Conservation (phyloP, 2,113 vertebrate species). For the Conger conger region DNA sequence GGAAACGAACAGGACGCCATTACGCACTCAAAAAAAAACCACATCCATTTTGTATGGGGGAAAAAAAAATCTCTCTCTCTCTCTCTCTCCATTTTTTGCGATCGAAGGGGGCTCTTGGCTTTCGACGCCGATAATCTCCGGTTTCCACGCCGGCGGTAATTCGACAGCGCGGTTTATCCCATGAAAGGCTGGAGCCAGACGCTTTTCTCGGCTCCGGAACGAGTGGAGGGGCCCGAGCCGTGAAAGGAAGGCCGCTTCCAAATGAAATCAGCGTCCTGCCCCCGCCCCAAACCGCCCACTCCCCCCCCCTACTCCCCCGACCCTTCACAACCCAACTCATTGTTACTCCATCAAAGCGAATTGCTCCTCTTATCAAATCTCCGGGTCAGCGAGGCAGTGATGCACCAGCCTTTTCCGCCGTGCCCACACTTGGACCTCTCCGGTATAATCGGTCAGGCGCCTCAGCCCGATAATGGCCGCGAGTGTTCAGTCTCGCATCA, state of each 20-base stretch:
- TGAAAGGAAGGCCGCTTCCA: not conserved
- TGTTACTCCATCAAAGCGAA: slow-evolving; percentile 1
- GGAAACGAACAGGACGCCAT: slow-evolving; percentile 44
- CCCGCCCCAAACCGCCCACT: too few relatives aligned
- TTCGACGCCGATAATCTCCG: not conserved
- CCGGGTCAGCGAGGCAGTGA: not conserved
- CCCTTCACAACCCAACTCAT: not conserved
- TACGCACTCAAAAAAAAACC: slow-evolving; percentile 64
- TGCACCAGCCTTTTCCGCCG: not conserved
- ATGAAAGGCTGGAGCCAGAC: not conserved
- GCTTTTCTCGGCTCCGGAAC: not conserved
- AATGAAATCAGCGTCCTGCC: not conserved
- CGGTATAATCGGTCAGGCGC: not conserved
- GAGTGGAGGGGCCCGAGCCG: not conserved
- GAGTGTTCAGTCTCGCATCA: not conserved
- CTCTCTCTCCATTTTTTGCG: slow-evolving; percentile 13
- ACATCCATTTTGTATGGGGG: slow-evolving; percentile 32
- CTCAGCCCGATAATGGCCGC: not conserved
- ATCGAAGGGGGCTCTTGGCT: not conserved
- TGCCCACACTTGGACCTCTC: not conserved
- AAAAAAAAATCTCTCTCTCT: slow-evolving; percentile 43
- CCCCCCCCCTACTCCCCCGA: not conserved
- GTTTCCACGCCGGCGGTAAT: not conserved
- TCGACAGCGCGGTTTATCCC: not conserved
- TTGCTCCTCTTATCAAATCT: not conserved